Conservation (phyloP, 2,113 vertebrate species). For the Salvelinus alpinus region DNA sequence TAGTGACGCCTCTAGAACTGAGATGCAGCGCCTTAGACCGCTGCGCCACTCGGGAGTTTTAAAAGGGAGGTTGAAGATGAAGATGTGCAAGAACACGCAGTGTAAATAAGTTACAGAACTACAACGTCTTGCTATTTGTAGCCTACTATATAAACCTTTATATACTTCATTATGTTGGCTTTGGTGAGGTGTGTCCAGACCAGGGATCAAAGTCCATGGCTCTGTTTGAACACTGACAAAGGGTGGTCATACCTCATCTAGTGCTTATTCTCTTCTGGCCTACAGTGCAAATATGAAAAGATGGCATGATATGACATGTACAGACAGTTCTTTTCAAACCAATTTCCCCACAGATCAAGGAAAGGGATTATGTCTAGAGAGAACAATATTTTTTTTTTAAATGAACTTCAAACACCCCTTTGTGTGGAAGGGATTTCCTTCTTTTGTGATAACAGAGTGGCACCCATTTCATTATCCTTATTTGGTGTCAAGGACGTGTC, state of each 20-base stretch:
- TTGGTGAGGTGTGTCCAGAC: background rate
- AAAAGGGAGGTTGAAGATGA: background rate
- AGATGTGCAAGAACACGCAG: background rate
- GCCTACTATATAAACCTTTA: background rate
- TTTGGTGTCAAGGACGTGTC: background rate
- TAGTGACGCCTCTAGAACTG: too few species aligned
- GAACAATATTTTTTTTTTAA: too few species aligned
- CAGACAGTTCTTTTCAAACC: background rate
- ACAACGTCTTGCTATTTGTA: constrained; percentile 24
- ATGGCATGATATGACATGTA: constrained; percentile 4
- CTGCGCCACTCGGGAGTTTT: background rate
- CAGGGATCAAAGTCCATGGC: constrained; percentile 51
- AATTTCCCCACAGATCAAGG: too few species aligned
- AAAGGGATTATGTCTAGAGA: too few species aligned
- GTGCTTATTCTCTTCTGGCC: background rate
- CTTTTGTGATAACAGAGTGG: constrained; percentile 26
- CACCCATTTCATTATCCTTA: constrained; percentile 17
- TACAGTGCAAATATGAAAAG: background rate
- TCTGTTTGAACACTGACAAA: background rate
- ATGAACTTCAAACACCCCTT: too few species aligned
- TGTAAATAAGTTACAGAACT: background rate
- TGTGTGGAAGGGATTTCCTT: constrained; percentile 33
- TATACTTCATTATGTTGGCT: background rate
- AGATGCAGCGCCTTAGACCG: too few species aligned
- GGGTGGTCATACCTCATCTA: background rate